phyloP scores from a whole-genome alignment of 2,797 vertebrate genomes.

The Tokudaia muenninki region DNA sequence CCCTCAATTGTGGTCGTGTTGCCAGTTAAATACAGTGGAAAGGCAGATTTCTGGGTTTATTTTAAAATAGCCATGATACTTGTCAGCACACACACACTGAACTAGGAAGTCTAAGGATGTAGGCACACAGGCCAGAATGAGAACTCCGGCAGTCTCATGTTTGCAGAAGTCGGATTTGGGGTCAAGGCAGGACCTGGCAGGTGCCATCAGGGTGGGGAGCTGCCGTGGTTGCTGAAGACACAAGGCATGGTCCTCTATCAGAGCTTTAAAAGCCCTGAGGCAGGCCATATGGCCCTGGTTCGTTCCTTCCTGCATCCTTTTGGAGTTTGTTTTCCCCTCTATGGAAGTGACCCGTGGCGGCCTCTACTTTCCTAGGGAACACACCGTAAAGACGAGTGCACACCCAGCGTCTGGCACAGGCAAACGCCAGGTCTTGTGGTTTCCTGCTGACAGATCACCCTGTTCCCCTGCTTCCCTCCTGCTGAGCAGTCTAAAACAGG shows the following conservation, averaged over 20 bases:
- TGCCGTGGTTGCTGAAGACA: not conserved
- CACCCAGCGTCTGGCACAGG: not conserved
- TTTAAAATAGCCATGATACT: not conserved
- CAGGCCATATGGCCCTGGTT: not conserved
- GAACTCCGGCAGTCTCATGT: not conserved
- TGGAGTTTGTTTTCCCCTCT: not conserved
- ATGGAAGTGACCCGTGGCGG: not conserved
- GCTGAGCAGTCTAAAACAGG: not conserved
- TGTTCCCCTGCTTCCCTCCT: not conserved
- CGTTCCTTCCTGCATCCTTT: not conserved
- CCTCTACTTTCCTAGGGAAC: not conserved
- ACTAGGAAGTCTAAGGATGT: not conserved
- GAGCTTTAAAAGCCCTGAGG: not conserved
- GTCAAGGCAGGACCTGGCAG: not conserved
- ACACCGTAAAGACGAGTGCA: not conserved
- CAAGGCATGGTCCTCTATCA: not conserved
- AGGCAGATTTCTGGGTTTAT: not conserved
- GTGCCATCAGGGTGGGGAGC: not conserved
- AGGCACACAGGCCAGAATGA: not conserved
- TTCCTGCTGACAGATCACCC: not conserved
- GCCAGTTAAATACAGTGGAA: not conserved
- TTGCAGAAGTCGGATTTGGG: not conserved
- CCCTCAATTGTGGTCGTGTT: rapidly evolving
- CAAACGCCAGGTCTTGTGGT: not conserved
- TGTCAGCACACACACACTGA: not conserved